phyloP scores from a whole-genome alignment of 2,797 vertebrate genomes.

The Buphagus erythrorhynchus region DNA sequence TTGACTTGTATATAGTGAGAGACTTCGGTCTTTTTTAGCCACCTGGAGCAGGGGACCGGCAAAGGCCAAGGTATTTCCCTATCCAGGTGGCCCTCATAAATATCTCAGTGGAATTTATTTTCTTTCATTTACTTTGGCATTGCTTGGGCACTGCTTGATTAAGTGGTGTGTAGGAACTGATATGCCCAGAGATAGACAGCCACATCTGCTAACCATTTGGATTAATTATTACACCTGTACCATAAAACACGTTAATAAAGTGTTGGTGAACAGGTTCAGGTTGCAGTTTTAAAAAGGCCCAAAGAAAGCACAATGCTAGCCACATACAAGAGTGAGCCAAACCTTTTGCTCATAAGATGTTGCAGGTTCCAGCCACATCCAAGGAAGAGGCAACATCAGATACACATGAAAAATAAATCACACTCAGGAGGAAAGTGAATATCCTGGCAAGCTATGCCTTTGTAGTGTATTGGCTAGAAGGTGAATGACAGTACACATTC shows the following conservation, averaged over 20 bases:
- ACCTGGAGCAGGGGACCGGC: conserved; percentile 47
- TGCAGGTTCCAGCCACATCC: not conserved
- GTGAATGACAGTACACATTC: not conserved
- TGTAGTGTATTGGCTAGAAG: conserved; percentile 41
- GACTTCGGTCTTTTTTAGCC: conserved; percentile 60
- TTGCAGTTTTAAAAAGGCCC: conserved; percentile 47
- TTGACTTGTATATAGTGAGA: conserved; percentile 21
- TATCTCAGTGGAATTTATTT: conserved; percentile 78
- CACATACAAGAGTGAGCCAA: not conserved
- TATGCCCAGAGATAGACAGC: conserved; percentile 74
- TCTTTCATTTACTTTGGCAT: conserved; percentile 81
- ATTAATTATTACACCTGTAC: conserved; percentile 81
- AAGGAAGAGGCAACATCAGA: not conserved
- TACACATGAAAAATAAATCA: conserved; percentile 7
- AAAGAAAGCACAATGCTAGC: not conserved
- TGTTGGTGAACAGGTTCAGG: conserved; percentile 61
- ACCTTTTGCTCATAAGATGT: not conserved
- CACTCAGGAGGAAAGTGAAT: not conserved
- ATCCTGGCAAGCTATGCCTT: not conserved
- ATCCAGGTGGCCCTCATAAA: conserved; percentile 79
- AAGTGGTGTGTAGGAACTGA: conserved; percentile 65
- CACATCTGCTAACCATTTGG: conserved; percentile 79
- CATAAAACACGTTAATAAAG: conserved; percentile 77
- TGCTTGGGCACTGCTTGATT: conserved; percentile 74
- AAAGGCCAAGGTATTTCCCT: conserved; percentile 67